A percentile compares a stretch with the other conserved stretches of the same genome.
These are phyloP conservation scores for Phalangium opilio DNA, from an alignment of 2,888 invertebrate genomes.

Conservation along the genomic window DNA sequence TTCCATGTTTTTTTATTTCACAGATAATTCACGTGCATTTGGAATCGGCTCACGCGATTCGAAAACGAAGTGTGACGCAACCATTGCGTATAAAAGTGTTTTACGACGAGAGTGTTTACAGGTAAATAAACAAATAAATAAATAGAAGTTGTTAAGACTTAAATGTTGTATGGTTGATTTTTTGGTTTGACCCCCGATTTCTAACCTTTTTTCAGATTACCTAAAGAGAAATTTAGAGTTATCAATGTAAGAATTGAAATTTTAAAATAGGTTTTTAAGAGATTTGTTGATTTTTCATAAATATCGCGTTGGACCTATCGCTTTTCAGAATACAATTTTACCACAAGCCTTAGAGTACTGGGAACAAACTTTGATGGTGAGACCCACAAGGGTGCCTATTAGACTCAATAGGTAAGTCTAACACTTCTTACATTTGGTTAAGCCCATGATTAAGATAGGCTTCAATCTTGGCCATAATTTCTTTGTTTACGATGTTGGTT, in stretches of 20 bases:
- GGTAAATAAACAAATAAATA: background rate
- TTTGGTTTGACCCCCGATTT: too few species aligned
- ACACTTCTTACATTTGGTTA: slow-evolving; percentile 1
- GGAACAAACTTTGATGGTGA: slow-evolving; percentile 78
- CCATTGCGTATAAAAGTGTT: slow-evolving; percentile 65
- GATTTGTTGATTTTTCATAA: background rate
- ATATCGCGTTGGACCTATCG: too few species aligned
- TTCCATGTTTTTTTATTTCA: too few species aligned
- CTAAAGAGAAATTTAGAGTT: slow-evolving; percentile 63
- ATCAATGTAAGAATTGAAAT: slow-evolving; percentile 90
- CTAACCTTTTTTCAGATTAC: slow-evolving; percentile 46
- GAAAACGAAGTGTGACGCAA: slow-evolving; percentile 62
- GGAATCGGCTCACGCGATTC: slow-evolving; percentile 58
- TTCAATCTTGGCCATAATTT: background rate
- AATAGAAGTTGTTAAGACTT: too few species aligned
- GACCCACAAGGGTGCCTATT: slow-evolving; percentile 69
- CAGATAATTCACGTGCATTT: slow-evolving; percentile 66
- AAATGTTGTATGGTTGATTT: too few species aligned
- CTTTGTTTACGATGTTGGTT: background rate
- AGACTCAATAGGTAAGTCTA: slow-evolving; percentile 59
- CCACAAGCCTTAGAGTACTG: slow-evolving; percentile 85
- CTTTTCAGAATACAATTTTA: slow-evolving; percentile 50
- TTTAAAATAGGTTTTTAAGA: background rate
- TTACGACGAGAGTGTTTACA: slow-evolving; percentile 38
- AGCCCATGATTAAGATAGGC: background rate